phyloP scores from a whole-genome alignment of 2,888 invertebrate species.

The Drosophila diplacantha region DNA sequence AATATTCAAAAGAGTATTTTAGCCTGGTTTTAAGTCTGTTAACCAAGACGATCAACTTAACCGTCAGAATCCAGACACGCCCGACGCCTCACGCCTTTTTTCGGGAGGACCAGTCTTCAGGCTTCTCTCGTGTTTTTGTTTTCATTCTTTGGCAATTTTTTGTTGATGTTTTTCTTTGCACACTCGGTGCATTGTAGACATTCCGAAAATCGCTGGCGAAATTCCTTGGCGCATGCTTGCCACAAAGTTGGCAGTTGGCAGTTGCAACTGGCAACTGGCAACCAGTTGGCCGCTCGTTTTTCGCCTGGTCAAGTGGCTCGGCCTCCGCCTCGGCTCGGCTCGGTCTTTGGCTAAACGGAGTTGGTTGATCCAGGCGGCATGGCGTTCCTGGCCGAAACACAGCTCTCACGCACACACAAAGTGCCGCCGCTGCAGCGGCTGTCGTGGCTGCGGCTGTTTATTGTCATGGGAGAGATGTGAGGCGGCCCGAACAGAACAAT shows the following conservation, averaged over 20 bases:
- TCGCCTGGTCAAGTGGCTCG: constrained; percentile 59
- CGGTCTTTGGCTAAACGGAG: constrained; percentile 64
- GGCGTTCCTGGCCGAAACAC: constrained; percentile 48
- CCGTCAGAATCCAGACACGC: constrained; percentile 26
- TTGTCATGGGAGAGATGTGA: constrained; percentile 65
- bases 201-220: constrained; percentile 69
- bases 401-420: constrained; percentile 23
- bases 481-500: constrained; percentile 65
- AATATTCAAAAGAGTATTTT: neutral
- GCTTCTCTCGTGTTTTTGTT: constrained; percentile 16
- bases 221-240: constrained; percentile 72
- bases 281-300: constrained; percentile 64
- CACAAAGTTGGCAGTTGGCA: constrained; percentile 46
- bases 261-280: constrained; percentile 30
- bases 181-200: constrained; percentile 70
- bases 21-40: neutral
- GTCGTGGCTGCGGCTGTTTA: constrained; percentile 54
- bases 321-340: constrained; percentile 31
- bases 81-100: constrained; percentile 21
- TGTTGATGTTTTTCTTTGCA: constrained; percentile 52
- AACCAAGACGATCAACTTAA: constrained; percentile 2
- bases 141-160: constrained; percentile 31
- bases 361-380: constrained; percentile 38
- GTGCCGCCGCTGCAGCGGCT: constrained; percentile 36
- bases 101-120: constrained; percentile 9